Evolutionary conservation across 1,140 invertebrate genomes (phyloP).

Genomic region (Sogatella furcifera): DNA sequence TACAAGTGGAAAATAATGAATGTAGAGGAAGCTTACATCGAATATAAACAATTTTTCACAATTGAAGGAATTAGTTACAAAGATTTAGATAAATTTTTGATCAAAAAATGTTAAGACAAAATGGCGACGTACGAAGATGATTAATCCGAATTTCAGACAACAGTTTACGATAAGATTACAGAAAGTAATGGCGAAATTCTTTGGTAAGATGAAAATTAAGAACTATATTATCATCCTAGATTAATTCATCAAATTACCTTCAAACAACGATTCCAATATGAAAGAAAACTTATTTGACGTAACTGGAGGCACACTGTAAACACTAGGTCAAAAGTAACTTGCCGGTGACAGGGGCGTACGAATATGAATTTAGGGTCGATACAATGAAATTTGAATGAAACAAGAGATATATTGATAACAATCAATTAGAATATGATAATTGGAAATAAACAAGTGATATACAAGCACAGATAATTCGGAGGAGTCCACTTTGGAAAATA

Average conservation of each 20-base stretch:
- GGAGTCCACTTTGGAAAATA: neutral
- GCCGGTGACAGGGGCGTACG: constrained; percentile 15
- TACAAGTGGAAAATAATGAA: too few relatives aligned
- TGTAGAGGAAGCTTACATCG: neutral
- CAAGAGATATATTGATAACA: neutral
- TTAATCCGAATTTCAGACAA: constrained; percentile 7
- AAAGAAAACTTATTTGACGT: constrained; percentile 12
- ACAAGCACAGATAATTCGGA: neutral
- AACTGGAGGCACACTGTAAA: constrained; percentile 14
- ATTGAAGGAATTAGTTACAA: neutral
- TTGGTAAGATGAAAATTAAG: neutral
- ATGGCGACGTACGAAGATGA: constrained; percentile 11
- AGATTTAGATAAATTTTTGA: constrained; percentile 4
- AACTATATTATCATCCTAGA: neutral
- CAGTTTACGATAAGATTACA: neutral
- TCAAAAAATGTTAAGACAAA: constrained; percentile 15
- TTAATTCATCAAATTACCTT: neutral
- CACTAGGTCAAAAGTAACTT: constrained; percentile 15
- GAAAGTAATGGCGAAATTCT: neutral
- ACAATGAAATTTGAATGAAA: neutral
- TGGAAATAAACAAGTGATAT: neutral
- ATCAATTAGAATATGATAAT: neutral
- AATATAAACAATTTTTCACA: neutral
- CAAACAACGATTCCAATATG: neutral
- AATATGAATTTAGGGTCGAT: constrained; percentile 7